phyloP scores from a whole-genome alignment of 2,113 vertebrate genomes.

The Anguilla rostrata region DNA sequence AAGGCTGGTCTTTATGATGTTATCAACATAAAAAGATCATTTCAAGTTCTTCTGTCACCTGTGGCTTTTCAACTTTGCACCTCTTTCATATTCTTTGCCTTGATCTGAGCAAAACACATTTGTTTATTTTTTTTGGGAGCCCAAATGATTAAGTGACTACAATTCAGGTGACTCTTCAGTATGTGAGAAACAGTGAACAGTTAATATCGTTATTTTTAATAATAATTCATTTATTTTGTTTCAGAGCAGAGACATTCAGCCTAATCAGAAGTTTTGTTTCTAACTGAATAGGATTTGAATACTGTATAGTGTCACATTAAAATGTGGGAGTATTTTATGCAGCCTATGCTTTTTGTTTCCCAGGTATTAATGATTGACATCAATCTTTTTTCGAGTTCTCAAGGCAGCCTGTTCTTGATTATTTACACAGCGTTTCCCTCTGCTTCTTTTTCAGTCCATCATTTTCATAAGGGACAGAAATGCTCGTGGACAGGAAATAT shows the following conservation, averaged over 20 bases:
- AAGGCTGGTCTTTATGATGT: slow-evolving; percentile 47
- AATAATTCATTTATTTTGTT: not conserved
- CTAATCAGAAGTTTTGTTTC: not conserved
- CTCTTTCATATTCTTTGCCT: slow-evolving; percentile 45
- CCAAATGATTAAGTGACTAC: not conserved
- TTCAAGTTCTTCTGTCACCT: slow-evolving; percentile 42
- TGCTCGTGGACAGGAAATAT: slow-evolving; percentile 78
- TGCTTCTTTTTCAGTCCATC: slow-evolving; percentile 73
- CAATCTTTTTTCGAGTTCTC: slow-evolving; percentile 36
- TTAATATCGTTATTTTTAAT: not conserved
- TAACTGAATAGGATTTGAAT: slow-evolving; percentile 24
- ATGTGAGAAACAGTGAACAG: not conserved
- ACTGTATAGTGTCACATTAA: slow-evolving; percentile 35
- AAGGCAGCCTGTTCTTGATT: slow-evolving; percentile 48
- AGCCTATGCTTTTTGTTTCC: slow-evolving; percentile 43
- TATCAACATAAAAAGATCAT: slow-evolving; percentile 48
- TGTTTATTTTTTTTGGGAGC: slow-evolving; percentile 23
- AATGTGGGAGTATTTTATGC: slow-evolving; percentile 45
- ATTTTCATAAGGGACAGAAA: slow-evolving; percentile 86
- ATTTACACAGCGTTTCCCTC: slow-evolving; percentile 60
- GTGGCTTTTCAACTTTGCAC: slow-evolving; percentile 18
- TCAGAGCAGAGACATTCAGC: slow-evolving; percentile 7
- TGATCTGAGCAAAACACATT: slow-evolving; percentile 33
- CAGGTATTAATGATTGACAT: slow-evolving; percentile 42
- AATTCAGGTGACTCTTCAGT: not conserved